A percentile compares a stretch with the other conserved stretches of the same genome.
Conservation (phyloP, 2,888 invertebrate genomes). For the Asteroscopus sphinx region DNA sequence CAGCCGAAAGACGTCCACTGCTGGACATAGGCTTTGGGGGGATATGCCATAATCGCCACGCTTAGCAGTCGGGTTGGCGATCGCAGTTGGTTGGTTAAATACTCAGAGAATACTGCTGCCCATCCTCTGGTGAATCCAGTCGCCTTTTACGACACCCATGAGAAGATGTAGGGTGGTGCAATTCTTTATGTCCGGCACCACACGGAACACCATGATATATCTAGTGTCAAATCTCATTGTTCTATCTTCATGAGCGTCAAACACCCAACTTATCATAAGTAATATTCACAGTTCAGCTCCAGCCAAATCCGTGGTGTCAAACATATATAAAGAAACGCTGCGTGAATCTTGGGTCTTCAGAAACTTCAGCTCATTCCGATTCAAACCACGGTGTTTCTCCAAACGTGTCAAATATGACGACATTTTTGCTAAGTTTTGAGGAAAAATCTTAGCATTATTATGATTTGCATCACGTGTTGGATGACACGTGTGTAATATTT, state of each 20-base stretch:
- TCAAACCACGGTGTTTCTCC: slow-evolving; percentile 54
- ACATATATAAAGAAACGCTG: slow-evolving; percentile 28
- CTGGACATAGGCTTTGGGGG: too few relatives aligned
- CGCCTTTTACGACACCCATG: too few relatives aligned
- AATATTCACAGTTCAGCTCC: slow-evolving; percentile 38
- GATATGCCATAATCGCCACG: too few relatives aligned
- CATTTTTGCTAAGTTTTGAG: slow-evolving; percentile 62
- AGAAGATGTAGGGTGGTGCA: too few relatives aligned
- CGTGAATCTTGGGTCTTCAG: slow-evolving; percentile 42
- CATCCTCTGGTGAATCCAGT: too few relatives aligned
- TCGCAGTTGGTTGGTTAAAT: too few relatives aligned
- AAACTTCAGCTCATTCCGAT: slow-evolving; percentile 64
- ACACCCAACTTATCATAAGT: slow-evolving; percentile 33
- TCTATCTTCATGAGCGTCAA: slow-evolving; percentile 8
- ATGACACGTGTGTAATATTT: slow-evolving; percentile 53
- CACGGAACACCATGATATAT: too few relatives aligned
- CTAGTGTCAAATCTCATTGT: not conserved
- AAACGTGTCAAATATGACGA: slow-evolving; percentile 71
- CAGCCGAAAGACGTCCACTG: too few relatives aligned
- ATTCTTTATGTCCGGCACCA: too few relatives aligned
- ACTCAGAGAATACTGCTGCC: too few relatives aligned
- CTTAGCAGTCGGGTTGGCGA: too few relatives aligned
- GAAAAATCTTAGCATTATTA: slow-evolving; percentile 62
- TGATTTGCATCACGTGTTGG: slow-evolving; percentile 67
- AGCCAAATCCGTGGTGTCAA: slow-evolving; percentile 46